These are phyloP conservation scores for Actias luna DNA, from an alignment of 2,888 invertebrate genomes.

Conservation along the genomic window DNA sequence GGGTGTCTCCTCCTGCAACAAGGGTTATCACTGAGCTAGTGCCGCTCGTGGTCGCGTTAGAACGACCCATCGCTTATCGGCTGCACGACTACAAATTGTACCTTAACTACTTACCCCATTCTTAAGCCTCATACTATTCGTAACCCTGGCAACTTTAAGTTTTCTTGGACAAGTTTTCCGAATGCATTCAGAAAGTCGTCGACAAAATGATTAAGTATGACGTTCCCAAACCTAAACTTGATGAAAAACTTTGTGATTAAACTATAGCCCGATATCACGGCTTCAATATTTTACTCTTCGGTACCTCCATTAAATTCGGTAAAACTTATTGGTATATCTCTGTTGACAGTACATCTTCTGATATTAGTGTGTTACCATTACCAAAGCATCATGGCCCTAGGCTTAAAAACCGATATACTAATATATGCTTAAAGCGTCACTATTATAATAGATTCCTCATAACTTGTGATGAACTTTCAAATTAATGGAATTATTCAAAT, in stretches of 20 bases:
- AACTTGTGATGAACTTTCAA: too few relatives aligned
- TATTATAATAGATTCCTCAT: not conserved
- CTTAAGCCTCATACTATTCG: not conserved
- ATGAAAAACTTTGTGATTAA: not conserved
- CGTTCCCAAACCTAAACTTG: not conserved
- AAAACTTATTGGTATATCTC: not conserved
- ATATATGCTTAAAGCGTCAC: too few relatives aligned
- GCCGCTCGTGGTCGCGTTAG: slow-evolving; percentile 78
- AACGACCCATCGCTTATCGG: slow-evolving; percentile 73
- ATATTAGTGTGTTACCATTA: not conserved
- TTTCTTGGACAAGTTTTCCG: not conserved
- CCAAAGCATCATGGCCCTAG: not conserved
- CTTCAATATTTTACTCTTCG: too few relatives aligned
- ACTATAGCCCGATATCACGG: too few relatives aligned
- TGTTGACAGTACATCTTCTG: not conserved
- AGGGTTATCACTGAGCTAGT: slow-evolving; percentile 79
- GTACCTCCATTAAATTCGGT: not conserved
- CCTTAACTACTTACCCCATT: not conserved
- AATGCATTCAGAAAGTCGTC: not conserved
- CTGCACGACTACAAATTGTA: slow-evolving; percentile 22
- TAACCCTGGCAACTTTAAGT: not conserved
- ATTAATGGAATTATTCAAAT: too few relatives aligned
- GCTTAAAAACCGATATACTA: not conserved
- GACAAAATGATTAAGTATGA: not conserved
- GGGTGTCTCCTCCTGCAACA: slow-evolving; percentile 99